Base-by-base conservation (phyloP, 2,113 vertebrate genomes). In the Oreotrochilus melanogaster region DNA sequence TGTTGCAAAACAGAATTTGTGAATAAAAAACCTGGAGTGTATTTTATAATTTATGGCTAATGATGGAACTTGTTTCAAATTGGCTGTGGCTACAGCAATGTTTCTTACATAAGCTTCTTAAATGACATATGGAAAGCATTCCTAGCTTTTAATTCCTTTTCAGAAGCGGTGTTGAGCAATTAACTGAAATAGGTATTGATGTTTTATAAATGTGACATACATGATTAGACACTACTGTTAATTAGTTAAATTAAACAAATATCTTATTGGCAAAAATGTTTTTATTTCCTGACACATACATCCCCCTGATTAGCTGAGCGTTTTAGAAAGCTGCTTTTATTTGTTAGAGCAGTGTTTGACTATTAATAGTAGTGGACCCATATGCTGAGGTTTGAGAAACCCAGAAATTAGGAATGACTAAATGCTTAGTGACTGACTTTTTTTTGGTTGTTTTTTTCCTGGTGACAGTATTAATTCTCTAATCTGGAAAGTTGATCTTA, bases 101-200 rank as follows among this genome's bases (percentile, higher is more conserved):
- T 69, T 80, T 61, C 56, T 93, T 74, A 78, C 58, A 72, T 74
- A 84, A 92, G 64, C 56, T 66, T 56, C 81, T 60, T 79, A 93
- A 80, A 67, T 71, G 64, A 56, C 72, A 66, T 57, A 23, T 53
- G 72, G 79, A 78, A 80, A 58, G 28, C 21, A 47, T 82, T 71
- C 37, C 47, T 48, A 47, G 64, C 22, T 71, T 75, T 56, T 66
- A 88, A 84, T 75, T 71, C 35, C 28, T 57, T 80, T 88, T 73
- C 42, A 42, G 51, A 78, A 48, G 39, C 51, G 31, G 18, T 48
- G 43, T 65, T 9, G 10, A 37, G 67, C 31, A 76, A 92, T 71
- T 76, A 82, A 88, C 37, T 51, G 51, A 64, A 53, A 70, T 50
- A 64, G 66, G 28, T 78, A 82, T 33, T 67, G 70, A 53, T 92